These are phyloP conservation scores for Stramonita haemastoma DNA, from an alignment of 2,888 invertebrate genomes.

Conservation along the genomic window DNA sequence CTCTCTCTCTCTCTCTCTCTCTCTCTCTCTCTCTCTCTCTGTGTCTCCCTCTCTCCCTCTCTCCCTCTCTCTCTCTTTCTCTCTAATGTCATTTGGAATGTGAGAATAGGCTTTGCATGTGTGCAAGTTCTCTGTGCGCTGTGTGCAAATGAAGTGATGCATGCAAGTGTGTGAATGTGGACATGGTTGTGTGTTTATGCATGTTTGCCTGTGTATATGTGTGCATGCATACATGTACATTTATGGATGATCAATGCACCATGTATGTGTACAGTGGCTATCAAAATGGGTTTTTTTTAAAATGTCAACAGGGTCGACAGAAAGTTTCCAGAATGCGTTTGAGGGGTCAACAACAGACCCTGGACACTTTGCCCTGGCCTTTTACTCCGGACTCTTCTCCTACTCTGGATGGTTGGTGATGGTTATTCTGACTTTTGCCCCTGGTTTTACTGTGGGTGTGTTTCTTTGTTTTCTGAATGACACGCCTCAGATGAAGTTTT, in stretches of 20 bases:
- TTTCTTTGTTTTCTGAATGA: background rate
- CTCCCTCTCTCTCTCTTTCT: background rate
- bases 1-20: no score
- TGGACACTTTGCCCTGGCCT: constrained; percentile 72
- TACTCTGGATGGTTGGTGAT: constrained; percentile 76
- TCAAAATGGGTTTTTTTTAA: background rate
- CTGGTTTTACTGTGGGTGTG: background rate
- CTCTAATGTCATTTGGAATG: background rate
- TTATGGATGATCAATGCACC: no score
- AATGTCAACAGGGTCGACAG: constrained; percentile 82
- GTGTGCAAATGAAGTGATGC: no score
- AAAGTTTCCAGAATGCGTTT: constrained; percentile 78
- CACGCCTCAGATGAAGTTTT: background rate
- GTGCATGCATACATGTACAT: no score
- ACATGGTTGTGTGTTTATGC: background rate
- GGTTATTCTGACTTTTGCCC: background rate
- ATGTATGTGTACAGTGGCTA: background rate
- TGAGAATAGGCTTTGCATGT: background rate
- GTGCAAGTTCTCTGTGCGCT: background rate
- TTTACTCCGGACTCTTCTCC: constrained; percentile 77
- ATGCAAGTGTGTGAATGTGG: background rate
- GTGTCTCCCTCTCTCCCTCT: no score
- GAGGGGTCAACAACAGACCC: constrained; percentile 64
- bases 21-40: no score
- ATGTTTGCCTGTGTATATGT: no score